Base-by-base conservation (phyloP, 1,140 invertebrate species). In the Eurosta solidaginis region DNA sequence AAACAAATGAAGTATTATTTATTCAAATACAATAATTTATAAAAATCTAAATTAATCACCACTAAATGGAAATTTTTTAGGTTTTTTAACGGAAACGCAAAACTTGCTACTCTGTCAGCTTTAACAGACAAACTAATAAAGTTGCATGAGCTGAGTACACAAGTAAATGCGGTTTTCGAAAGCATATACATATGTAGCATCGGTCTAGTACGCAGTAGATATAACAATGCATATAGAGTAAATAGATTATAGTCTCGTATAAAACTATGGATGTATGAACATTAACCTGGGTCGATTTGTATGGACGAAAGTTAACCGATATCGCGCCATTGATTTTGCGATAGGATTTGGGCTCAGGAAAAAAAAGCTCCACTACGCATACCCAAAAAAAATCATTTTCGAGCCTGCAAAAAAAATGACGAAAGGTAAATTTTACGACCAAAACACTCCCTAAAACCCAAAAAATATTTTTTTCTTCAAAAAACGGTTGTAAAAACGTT, bases 71-170 rank as follows among this genome's bases (percentile, higher is more conserved):
- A 17, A 33, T 17, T 59, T 22, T 33, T 6, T 7, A 14, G n/a
- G 29, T 36, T n/a, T 59, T 49, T 22, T 33, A 33, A 33, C n/a
- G 14, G 14, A 33, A 59, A 10, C 25, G 54, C 7, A 10, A 3
- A 40, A 68, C 59, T 59, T 59, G 54, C 33, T 59, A 59, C 54
- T 59, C 54, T 36, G 17, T 17, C 29, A 29, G 54, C 54, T 59
- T 33, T 29, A n/a, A 68, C 17, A 68, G 59, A 40, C 33, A 68
- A 68, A 68, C 59, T 68, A n/a, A n/a, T n/a, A 68, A 68, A 68
- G 59, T 36, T 36, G 59, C 29, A 20, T 17, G 33, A 29, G 59
- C 20, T 68, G 59, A 68, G 59, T 40, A 42, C 20, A 20, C 33
- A 17, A 22, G 59, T 68, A 42, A 68, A 42, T 42, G 59, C 40